phyloP scores from a whole-genome alignment of 2,797 vertebrate species.

The Galaxias olidus region DNA sequence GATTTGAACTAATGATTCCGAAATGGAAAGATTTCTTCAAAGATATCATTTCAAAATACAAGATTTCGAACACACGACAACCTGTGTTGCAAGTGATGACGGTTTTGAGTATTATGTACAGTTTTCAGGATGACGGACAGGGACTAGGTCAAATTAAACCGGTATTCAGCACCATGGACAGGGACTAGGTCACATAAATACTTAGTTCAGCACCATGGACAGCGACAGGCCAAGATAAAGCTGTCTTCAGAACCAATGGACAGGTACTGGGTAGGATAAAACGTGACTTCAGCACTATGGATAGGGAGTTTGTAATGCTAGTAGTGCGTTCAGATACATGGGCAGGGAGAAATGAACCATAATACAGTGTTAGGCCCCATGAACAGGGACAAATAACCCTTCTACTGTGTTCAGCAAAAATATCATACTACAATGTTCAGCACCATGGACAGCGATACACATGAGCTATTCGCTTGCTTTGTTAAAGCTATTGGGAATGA shows the following conservation, averaged over 20 bases:
- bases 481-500: too few species aligned
- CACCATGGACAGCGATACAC: constrained; percentile 10
- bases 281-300: constrained; percentile 16
- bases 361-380: constrained; percentile 17
- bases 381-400: constrained; percentile 18
- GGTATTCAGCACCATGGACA: constrained; percentile 18
- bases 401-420: background rate
- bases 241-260: background rate
- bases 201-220: constrained; percentile 20
- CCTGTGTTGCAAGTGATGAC: too few species aligned
- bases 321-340: constrained; percentile 16
- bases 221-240: constrained; percentile 13
- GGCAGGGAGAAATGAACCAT: constrained; percentile 6
- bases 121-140: background rate
- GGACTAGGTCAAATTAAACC: background rate
- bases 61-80: too few species aligned
- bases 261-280: background rate
- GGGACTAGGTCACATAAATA: constrained; percentile 8
- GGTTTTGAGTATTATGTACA: too few species aligned
- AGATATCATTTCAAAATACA: too few species aligned
- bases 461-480: background rate
- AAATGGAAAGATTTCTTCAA: constrained; percentile 1
- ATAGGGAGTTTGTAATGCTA: background rate
- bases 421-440: constrained; percentile 19
- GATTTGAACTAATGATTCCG: too few species aligned